A percentile compares a stretch with the other conserved stretches of the same genome.
phyloP scores from a whole-genome alignment of 35 echinoderm and acorn worm genomes.

The Heliocidaris erythrogramma region DNA sequence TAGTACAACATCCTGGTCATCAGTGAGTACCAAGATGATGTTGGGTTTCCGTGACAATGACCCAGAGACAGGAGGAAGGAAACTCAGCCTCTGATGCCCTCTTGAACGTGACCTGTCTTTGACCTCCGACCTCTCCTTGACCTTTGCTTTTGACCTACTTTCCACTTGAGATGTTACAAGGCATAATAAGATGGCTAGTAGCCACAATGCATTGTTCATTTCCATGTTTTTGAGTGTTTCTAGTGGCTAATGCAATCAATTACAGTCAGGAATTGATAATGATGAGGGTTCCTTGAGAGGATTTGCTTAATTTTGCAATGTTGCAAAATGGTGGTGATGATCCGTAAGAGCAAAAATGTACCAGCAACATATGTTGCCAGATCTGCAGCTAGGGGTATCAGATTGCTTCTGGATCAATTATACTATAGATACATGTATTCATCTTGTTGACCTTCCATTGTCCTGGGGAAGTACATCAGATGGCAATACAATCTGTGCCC shows the following conservation, averaged over 20 bases:
- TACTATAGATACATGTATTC: neutral
- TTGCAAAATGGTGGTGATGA: neutral
- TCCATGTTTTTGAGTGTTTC: neutral
- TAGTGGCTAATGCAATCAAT: neutral
- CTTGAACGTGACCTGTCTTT: constrained; percentile 9
- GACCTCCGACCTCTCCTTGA: neutral
- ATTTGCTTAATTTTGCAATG: neutral
- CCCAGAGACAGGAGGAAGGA: constrained; percentile 18
- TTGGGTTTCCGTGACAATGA: constrained; percentile 73
- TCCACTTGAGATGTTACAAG: neutral
- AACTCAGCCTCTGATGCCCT: constrained; percentile 24
- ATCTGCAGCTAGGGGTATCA: neutral
- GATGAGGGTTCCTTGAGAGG: neutral
- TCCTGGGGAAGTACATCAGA: neutral
- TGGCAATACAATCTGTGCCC: too few relatives aligned
- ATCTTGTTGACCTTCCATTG: neutral
- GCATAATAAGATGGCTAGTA: neutral
- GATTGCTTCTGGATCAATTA: neutral
- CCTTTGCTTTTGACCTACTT: constrained; percentile 13
- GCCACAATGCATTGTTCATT: neutral
- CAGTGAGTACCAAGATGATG: constrained; percentile 91
- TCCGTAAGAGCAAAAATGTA: neutral
- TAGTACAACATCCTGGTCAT: constrained; percentile 99
- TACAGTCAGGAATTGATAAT: neutral
- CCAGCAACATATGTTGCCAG: neutral